Evolutionary conservation across 2,888 invertebrate genomes (phyloP), one percentile per base, ranked within the genome.

Genomic region (Salticus scenicus): DNA sequence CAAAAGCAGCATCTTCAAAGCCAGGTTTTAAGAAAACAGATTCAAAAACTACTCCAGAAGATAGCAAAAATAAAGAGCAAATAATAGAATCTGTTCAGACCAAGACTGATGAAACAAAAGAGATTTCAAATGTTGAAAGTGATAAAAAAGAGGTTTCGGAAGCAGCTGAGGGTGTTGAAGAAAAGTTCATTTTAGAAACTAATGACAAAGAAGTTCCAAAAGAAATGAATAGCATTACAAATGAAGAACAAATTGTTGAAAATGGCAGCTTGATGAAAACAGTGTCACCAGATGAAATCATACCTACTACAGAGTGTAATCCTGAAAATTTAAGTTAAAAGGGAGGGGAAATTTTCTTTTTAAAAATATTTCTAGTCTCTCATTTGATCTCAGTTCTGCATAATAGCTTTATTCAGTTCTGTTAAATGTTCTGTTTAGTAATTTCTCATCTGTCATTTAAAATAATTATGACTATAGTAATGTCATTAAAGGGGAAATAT

Each of bases 351-450:
- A n/a, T 1, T 7, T 57, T 1, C 24, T 30, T 37, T 67, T 82
- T n/a, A 17, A 70, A 75, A 30, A 17, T 30, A 31, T 30, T 82
- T 82, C 81, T 82, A 82, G 81, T 82, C 81, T 81, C 31, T 47
- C 63, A 69, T 69, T 74, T 69, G 80, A 81, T 81, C 80, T 81
- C 80, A 24, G 20, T 24, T 69, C 24, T 57, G 57, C 4, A 57
- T 57, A 4, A 57, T 73, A 20, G 57, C 33, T n/a, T 47, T 31
- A 33, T 33, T 37, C n/a, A 10, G 5, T n/a, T 37, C 37, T 10
- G 51, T 42, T 42, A 17, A 12, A 42, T 42, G 12, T 37, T 37
- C 37, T 37, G 4, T 37, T 7, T 4, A 10, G 37, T 37, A 37
- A 37, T 37, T 10, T 37, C 10, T 37, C 37, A 37, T 37, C 37